Evolutionary conservation across 2,888 invertebrate genomes (phyloP), one percentile per base, ranked within the genome.

Genomic region (Macroteleia sp.): DNA sequence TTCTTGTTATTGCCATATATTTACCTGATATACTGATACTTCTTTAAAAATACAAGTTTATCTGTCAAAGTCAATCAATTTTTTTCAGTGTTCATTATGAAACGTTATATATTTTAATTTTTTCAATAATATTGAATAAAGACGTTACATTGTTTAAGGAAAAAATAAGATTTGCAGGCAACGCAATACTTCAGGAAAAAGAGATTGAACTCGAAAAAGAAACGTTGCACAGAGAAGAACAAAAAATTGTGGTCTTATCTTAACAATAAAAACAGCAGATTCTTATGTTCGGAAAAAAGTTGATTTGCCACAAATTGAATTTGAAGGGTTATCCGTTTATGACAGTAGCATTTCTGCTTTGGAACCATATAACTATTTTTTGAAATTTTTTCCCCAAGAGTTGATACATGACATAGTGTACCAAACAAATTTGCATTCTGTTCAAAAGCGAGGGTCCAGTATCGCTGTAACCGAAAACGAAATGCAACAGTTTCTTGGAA

Each of bases 391-490:
- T 3, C 6, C 25, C 25, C 3, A 25, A 25, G 25, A 5, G 6
- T 25, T 25, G 25, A 25, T 6, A 25, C 6, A 6, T 25, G 6
- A 25, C 25, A 6, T 5, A 25, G 6, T 25, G 25, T 25, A 25
- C 6, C 4, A 25, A 6, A 25, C 25, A 25, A 25, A 56, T 66
- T 42, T 54, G n/a, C 52, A 42, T 66, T 39, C 52, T 14, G 22
- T 16, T 46, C 44, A 66, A 64, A 66, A 52, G 20, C 17, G 3
- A 0, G 42, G 39, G 16, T 14, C 14, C 2, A 8, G 16, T 39
- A 39, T 39, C 39, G 39, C 39, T 17, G 14, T 39, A 39, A 39
- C 39, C 39, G 39, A 16, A 17, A 14, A 39, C 16, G 39, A 39
- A 39, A 16, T 39, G 39, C 39, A 34, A 39, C 14, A 39, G 9